Percentiles rank a stretch among this genome's conserved stretches.
Evolutionary conservation across 2,797 vertebrate genomes (phyloP).

Genomic region (Scolopax bukidnonensis): DNA sequence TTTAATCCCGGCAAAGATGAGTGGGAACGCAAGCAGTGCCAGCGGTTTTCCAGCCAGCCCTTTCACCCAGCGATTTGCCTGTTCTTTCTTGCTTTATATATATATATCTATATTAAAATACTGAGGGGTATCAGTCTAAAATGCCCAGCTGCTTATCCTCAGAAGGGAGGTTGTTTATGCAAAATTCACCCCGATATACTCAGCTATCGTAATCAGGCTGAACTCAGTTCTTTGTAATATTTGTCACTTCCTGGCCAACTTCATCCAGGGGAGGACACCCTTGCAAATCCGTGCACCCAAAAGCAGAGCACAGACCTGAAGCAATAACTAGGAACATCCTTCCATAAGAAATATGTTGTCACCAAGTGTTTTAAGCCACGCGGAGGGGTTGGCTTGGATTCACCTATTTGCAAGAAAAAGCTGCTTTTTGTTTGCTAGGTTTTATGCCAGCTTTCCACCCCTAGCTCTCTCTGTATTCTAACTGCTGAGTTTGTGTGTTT

Average conservation of each 20-base stretch:
- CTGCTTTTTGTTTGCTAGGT: neutral
- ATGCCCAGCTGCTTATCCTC: neutral
- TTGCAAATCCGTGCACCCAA: rapidly evolving
- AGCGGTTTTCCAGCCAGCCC: neutral
- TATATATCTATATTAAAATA: no score
- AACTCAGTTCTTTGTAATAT: rapidly evolving
- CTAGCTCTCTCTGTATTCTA: neutral
- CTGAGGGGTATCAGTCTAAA: neutral
- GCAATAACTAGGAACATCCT: neutral
- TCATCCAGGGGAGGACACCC: neutral
- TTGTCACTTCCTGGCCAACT: rapidly evolving
- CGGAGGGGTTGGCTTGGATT: neutral
- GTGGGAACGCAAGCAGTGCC: rapidly evolving
- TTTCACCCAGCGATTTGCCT: neutral
- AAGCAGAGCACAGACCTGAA: neutral
- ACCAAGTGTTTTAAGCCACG: neutral
- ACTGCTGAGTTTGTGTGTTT: neutral
- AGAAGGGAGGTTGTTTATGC: neutral
- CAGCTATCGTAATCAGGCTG: rapidly evolving
- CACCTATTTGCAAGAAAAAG: neutral
- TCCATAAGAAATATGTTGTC: neutral
- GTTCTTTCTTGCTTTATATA: neutral
- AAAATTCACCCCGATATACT: neutral
- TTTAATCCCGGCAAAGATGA: neutral
- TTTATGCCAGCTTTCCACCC: neutral